Conservation (phyloP, 1,140 invertebrate species). For the Conus betulinus region DNA sequence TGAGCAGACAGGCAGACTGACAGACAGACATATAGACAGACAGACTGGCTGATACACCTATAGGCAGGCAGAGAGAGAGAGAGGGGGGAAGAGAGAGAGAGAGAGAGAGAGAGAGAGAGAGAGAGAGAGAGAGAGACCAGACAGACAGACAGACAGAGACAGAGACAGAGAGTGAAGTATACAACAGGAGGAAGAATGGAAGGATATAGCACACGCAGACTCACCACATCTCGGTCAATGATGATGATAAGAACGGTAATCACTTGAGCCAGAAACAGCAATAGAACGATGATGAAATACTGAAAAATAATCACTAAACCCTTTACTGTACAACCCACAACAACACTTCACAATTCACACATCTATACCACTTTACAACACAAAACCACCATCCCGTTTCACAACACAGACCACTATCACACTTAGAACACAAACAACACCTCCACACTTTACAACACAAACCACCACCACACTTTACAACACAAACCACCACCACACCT, state of each 20-base stretch:
- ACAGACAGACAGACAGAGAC: not conserved
- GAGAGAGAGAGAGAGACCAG: not conserved
- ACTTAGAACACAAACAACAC: not conserved
- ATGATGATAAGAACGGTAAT: slow-evolving; percentile 32
- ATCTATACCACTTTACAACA: too few relatives aligned
- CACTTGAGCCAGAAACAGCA: slow-evolving; percentile 45
- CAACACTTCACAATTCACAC: not conserved
- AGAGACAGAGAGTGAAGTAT: not conserved
- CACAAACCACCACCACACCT: too few relatives aligned
- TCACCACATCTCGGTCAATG: slow-evolving; percentile 45
- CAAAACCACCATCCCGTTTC: too few relatives aligned
- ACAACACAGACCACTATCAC: not conserved
- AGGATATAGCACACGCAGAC: not conserved
- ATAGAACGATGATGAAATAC: slow-evolving; percentile 43
- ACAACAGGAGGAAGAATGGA: not conserved
- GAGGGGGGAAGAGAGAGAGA: not conserved
- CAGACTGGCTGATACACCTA: not conserved
- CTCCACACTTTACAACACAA: too few relatives aligned
- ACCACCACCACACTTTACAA: too few relatives aligned
- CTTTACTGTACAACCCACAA: not conserved
- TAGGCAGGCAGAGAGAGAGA: not conserved
- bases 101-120: not conserved
- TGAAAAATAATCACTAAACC: slow-evolving; percentile 28
- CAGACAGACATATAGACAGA: not conserved
- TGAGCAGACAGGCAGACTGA: not conserved